Percentiles rank a stretch among this genome's conserved stretches.
Evolutionary conservation across 2,888 invertebrate genomes (phyloP).

Genomic region (Chymomyza procnemis): DNA sequence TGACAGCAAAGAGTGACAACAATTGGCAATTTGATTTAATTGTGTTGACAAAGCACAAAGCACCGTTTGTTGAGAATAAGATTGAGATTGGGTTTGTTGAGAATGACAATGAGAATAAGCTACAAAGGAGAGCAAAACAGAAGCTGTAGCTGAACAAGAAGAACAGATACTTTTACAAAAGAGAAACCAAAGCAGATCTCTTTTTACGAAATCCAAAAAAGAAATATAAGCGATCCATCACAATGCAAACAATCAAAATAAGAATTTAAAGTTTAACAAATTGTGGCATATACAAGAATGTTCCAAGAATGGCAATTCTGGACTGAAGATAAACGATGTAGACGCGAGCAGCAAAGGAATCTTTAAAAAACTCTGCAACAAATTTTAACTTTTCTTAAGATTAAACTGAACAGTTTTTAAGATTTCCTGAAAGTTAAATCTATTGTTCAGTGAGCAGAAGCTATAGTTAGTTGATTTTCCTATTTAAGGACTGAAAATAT

Average conservation of each 20-base stretch:
- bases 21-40: conserved; percentile 64
- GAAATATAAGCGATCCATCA: neutral
- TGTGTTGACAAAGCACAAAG: conserved; percentile 47
- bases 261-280: neutral
- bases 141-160: neutral
- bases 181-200: neutral
- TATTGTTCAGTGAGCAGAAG: too few relatives aligned
- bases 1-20: conserved; percentile 32
- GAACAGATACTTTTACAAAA: neutral
- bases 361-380: neutral
- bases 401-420: too few relatives aligned
- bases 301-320: neutral
- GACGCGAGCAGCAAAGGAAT: neutral
- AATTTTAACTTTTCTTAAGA: neutral
- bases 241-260: neutral
- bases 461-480: too few relatives aligned
- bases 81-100: neutral
- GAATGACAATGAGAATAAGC: neutral
- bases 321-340: neutral
- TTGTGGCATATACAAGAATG: conserved; percentile 1
- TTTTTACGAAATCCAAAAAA: neutral
- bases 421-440: too few relatives aligned
- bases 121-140: neutral
- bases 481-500: too few relatives aligned
- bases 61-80: neutral